Evolutionary conservation across 2,888 invertebrate species (phyloP).

Genomic region (Copidosoma aretas): DNA sequence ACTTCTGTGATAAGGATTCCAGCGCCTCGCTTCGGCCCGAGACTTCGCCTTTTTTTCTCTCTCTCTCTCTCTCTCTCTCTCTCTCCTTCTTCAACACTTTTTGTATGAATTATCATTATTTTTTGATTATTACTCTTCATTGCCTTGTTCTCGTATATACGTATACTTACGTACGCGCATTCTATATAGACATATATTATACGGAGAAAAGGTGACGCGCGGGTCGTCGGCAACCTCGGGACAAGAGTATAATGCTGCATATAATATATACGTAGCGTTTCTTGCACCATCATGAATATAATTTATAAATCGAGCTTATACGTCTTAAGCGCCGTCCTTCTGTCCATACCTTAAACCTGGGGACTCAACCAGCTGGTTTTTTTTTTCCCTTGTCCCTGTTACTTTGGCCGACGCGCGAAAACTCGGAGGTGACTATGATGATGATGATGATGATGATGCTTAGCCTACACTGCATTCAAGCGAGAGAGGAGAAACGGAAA

Average conservation of each 20-base stretch:
- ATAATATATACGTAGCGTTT: neutral
- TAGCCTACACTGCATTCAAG: conserved; percentile 9
- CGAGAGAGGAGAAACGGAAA: too few relatives aligned
- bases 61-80: too few relatives aligned
- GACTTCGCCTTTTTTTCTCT: conserved; percentile 26
- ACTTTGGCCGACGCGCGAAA: neutral
- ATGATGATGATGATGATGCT: neutral
- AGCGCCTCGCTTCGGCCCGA: conserved; percentile 23
- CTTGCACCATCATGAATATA: too few relatives aligned
- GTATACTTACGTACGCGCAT: neutral
- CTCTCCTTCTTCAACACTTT: too few relatives aligned
- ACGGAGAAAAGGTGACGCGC: too few relatives aligned
- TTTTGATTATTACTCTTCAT: too few relatives aligned
- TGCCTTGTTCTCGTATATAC: conserved; percentile 4
- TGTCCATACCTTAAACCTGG: conserved; percentile 6
- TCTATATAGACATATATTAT: too few relatives aligned
- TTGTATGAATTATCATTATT: too few relatives aligned
- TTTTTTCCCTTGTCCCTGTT: neutral
- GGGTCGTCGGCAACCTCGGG: neutral
- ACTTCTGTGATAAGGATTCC: conserved; percentile 41
- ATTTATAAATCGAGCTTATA: conserved; percentile 32
- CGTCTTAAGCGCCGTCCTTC: conserved; percentile 33
- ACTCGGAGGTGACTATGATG: neutral
- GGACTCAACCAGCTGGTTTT: conserved; percentile 9
- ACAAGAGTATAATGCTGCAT: conserved; percentile 24